Conservation (phyloP, 1,140 invertebrate genomes). For the Drosophila ohnishii region DNA sequence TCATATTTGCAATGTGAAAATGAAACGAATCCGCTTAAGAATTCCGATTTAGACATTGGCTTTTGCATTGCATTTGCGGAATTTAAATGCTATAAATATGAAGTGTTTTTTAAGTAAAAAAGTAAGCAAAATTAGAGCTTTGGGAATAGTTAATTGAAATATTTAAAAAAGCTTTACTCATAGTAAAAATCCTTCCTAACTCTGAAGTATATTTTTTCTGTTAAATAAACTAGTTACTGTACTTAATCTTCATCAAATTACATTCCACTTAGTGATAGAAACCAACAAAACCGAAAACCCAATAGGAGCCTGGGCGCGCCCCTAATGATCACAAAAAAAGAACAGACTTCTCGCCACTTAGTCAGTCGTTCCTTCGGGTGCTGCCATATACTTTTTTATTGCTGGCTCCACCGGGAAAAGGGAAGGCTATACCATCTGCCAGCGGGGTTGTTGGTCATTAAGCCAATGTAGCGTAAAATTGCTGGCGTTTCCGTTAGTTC, state of each 20-base stretch:
- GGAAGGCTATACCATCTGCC: constrained; percentile 47
- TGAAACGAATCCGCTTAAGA: constrained; percentile 49
- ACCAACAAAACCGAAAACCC: not conserved
- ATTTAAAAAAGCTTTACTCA: not conserved
- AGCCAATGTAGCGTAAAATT: constrained; percentile 79
- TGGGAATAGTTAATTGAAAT: not conserved
- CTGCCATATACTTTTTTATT: constrained; percentile 19
- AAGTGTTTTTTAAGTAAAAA: constrained; percentile 4
- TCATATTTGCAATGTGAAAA: constrained; percentile 67
- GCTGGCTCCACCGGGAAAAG: constrained; percentile 30
- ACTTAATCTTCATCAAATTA: not conserved
- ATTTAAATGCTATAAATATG: constrained; percentile 53
- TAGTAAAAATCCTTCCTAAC: not conserved
- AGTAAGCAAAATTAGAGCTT: not conserved
- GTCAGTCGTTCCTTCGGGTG: constrained; percentile 9
- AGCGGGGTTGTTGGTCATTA: constrained; percentile 62
- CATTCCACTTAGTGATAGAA: constrained; percentile 2
- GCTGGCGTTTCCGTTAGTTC: constrained; percentile 53
- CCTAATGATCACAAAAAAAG: constrained; percentile 24
- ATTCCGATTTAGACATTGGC: constrained; percentile 47
- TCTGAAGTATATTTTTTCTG: not conserved
- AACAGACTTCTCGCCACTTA: constrained; percentile 23
- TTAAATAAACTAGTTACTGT: not conserved
- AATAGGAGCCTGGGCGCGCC: constrained; percentile 13
- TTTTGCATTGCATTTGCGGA: constrained; percentile 36